Evolutionary conservation across 2,113 vertebrate species (phyloP).

Genomic region (Spea multiplicata): DNA sequence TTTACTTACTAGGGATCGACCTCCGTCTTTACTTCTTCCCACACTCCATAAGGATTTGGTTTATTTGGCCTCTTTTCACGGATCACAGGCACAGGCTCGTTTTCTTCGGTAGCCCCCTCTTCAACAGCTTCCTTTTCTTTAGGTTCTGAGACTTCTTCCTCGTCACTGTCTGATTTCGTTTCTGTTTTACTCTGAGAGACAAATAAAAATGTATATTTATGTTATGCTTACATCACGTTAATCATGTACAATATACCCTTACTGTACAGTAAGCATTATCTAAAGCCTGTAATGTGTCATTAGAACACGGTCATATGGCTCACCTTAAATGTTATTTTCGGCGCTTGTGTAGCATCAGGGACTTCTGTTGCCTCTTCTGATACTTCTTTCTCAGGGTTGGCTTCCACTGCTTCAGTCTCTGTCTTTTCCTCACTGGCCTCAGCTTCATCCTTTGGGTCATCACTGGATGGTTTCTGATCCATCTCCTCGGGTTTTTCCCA

Average conservation of each 20-base stretch:
- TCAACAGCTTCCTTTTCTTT: neutral
- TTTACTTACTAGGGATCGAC: slow-evolving; percentile 75
- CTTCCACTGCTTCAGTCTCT: slow-evolving; percentile 57
- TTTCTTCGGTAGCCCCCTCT: neutral
- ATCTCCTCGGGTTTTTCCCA: slow-evolving; percentile 86
- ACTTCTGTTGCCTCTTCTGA: slow-evolving; percentile 42
- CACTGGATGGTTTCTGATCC: slow-evolving; percentile 31
- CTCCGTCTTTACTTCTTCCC: slow-evolving; percentile 78
- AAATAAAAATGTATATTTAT: slow-evolving; percentile 11
- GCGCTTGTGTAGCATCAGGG: slow-evolving; percentile 50
- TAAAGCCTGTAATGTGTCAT: too few relatives aligned
- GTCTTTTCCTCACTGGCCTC: slow-evolving; percentile 42
- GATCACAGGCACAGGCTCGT: neutral
- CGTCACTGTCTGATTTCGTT: slow-evolving; percentile 51
- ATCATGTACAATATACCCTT: too few relatives aligned
- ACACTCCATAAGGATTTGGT: slow-evolving; percentile 79
- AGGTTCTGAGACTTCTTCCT: slow-evolving; percentile 38
- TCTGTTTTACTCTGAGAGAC: slow-evolving; percentile 63
- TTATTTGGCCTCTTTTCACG: slow-evolving; percentile 57
- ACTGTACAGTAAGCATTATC: too few relatives aligned
- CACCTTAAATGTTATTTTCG: slow-evolving; percentile 75
- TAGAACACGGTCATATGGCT: slow-evolving; percentile 18
- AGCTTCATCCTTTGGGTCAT: slow-evolving; percentile 51
- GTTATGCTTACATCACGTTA: too few relatives aligned
- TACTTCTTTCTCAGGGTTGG: slow-evolving; percentile 52